Percentiles rank a stretch among this genome's conserved stretches.
Evolutionary conservation across 2,888 invertebrate species (phyloP).

Genomic region (Lucinisca nassula): DNA sequence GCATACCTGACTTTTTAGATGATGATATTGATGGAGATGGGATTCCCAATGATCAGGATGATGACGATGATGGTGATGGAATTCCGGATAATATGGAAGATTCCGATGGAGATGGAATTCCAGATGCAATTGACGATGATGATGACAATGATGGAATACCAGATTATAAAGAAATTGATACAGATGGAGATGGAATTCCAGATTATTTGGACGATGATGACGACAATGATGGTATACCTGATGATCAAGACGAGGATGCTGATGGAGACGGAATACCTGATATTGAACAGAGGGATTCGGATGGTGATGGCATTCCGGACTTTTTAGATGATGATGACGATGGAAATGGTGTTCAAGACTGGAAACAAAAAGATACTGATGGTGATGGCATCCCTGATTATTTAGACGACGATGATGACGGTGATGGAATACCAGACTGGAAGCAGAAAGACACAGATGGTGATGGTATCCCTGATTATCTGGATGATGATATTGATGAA

Average conservation of each 20-base stretch:
- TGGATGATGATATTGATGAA: constrained; percentile 78
- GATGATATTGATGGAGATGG: constrained; percentile 83
- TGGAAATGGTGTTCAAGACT: constrained; percentile 85
- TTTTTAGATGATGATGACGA: constrained; percentile 75
- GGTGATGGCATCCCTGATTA: constrained; percentile 84
- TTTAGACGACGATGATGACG: constrained; percentile 80
- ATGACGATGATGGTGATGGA: constrained; percentile 77
- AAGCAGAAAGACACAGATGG: constrained; percentile 77
- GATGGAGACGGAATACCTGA: constrained; percentile 82
- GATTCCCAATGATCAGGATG: constrained; percentile 76
- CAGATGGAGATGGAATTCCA: constrained; percentile 86
- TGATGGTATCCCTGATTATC: constrained; percentile 80
- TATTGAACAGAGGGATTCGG: constrained; percentile 76
- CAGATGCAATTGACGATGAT: constrained; percentile 73
- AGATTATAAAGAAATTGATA: constrained; percentile 74
- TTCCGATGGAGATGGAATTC: constrained; percentile 83
- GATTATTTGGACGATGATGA: constrained; percentile 82
- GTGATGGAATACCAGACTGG: constrained; percentile 82
- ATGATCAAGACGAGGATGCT: constrained; percentile 79
- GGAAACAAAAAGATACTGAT: constrained; percentile 77
- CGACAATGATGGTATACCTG: constrained; percentile 86
- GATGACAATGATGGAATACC: constrained; percentile 83
- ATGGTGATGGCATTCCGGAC: constrained; percentile 85
- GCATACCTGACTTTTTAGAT: constrained; percentile 79
- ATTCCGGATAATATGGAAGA: constrained; percentile 76